phyloP scores from a whole-genome alignment of 2,113 vertebrate species.

The Microcebus jonahi region DNA sequence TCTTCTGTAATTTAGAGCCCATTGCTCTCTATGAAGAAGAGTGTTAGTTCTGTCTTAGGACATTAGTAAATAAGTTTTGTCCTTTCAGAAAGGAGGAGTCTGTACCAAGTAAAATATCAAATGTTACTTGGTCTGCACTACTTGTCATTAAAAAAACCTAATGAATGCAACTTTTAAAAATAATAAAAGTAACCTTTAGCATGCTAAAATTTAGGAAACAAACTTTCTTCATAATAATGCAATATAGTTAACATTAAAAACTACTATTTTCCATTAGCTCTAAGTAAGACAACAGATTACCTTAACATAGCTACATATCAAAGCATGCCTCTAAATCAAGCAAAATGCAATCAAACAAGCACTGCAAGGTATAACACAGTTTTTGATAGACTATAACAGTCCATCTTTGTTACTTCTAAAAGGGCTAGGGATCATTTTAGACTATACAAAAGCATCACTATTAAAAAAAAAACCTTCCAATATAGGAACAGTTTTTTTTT shows the following conservation, averaged over 20 bases:
- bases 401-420: not conserved
- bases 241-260: not conserved
- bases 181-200: not conserved
- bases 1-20: not conserved
- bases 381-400: not conserved
- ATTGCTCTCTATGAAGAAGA: not conserved
- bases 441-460: not conserved
- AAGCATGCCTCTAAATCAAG: constrained; percentile 58
- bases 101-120: not conserved
- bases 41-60: not conserved
- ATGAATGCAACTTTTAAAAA: not conserved
- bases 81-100: not conserved
- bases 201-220: not conserved
- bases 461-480: not conserved
- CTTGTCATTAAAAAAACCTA: not conserved
- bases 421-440: not conserved
- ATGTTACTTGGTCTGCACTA: not conserved
- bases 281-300: not conserved
- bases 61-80: not conserved
- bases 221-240: not conserved
- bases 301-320: not conserved
- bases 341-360: constrained; percentile 40
- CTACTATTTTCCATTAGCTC: not conserved
- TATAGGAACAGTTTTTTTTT: not conserved
- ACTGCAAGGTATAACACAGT: not conserved